Evolutionary conservation across 2,888 invertebrate genomes (phyloP), one percentile per base, ranked within the genome.

Genomic region (Pollenia labialis): DNA sequence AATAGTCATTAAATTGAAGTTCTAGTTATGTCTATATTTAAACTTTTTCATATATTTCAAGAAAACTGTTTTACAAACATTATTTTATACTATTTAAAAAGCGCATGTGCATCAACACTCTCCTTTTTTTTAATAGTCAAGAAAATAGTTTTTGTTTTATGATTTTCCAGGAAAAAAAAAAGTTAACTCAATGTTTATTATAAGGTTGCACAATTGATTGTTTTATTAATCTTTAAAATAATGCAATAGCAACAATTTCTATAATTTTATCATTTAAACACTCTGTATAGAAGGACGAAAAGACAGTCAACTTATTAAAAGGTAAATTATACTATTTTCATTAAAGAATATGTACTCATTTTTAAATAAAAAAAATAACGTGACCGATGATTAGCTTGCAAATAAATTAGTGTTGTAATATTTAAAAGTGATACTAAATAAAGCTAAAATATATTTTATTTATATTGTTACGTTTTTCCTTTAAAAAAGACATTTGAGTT

Each of bases 21-120:
- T 32, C 4, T 32, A 32, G 32, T 6, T 32, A 0, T 32, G 32
- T 32, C 32, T 32, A 4, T 32, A 32, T 32, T 6, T 32, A 32
- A 32, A 4, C 4, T 32, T 32, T 32, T 32, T 32, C 32, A 4
- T 0, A 32, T 32, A 32, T 32, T 6, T 32, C 32, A 32, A 32
- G 6, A 32, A 32, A 32, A 6, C 4, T 42, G 0, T 16, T 16
- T 32, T 32, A 6, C 6, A 32, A 32, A 32, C 6, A 0, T 32
- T 32, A 0, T 32, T 54, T 23, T 44, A 10, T 66, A 1, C 16
- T 6, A 56, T 77, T 58, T 9, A 66, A 75, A 87, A 81, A 90
- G 91, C 91, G 91, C 91, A 91, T 91, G 91, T 90, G 91, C 91
- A 91, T 90, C 89, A 88, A 87, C 91, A 90, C 89, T 91, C 90